Evolutionary conservation across 1,140 invertebrate species (phyloP).

Genomic region (Anagrus nilaparvatae): DNA sequence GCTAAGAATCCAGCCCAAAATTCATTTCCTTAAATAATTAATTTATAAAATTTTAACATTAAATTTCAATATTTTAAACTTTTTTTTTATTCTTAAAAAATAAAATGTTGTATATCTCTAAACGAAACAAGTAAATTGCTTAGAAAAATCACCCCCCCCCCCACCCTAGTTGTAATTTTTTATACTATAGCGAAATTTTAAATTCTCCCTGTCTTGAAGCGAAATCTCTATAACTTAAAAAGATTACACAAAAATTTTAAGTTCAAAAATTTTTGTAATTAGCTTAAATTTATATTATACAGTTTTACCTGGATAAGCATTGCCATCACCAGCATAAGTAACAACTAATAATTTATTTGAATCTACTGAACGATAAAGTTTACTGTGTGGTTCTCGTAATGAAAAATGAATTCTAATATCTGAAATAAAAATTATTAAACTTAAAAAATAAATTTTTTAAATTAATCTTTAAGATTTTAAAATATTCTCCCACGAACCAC

Average conservation of each 20-base stretch:
- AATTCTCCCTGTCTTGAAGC: no score
- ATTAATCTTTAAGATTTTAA: not conserved
- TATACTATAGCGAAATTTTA: no score
- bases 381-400: conserved; percentile 31
- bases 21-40: conserved; percentile 27
- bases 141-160: no score
- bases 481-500: conserved; percentile 25
- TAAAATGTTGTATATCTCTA: no score
- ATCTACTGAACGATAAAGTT: conserved; percentile 27
- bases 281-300: no score
- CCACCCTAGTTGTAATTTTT: no score
- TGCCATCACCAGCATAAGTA: conserved; percentile 58
- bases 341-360: conserved; percentile 48
- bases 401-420: conserved; percentile 37
- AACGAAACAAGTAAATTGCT: no score
- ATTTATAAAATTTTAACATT: not conserved
- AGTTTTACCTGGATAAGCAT: conserved; percentile 55
- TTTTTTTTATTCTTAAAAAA: no score
- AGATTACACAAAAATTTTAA: no score
- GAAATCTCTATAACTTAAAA: no score
- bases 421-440: conserved; percentile 8
- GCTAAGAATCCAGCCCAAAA: conserved; percentile 34
- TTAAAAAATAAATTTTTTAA: conserved; percentile 2
- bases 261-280: no score
- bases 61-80: not conserved